A percentile compares a stretch with the other conserved stretches of the same genome.
Evolutionary conservation across 2,797 vertebrate genomes (phyloP).

Genomic region (Sitta carolinensis): DNA sequence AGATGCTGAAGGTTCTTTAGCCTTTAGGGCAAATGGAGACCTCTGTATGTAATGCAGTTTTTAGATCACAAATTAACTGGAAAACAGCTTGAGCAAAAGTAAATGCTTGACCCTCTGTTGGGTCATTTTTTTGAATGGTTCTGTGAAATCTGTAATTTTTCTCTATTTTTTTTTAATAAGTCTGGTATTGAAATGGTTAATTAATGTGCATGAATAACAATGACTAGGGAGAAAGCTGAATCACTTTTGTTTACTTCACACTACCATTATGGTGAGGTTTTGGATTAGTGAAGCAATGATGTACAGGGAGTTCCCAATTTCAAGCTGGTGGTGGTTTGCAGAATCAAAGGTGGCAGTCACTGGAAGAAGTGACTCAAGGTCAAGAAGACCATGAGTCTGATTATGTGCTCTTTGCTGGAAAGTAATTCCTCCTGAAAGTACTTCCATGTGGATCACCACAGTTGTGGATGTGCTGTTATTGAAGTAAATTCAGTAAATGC

Average conservation of each 20-base stretch:
- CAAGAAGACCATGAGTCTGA: background rate
- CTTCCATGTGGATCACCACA: background rate
- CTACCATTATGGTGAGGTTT: background rate
- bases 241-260: background rate
- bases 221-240: background rate
- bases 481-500: background rate
- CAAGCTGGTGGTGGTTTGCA: background rate
- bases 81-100: background rate
- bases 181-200: background rate
- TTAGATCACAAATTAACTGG: background rate
- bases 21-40: background rate
- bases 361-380: background rate
- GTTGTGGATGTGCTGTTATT: background rate
- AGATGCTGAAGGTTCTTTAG: background rate
- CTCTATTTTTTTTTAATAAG: background rate
- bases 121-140: background rate
- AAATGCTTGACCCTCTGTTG: background rate
- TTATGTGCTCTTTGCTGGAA: background rate
- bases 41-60: background rate
- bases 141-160: background rate
- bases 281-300: background rate
- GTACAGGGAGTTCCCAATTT: background rate
- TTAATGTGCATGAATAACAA: background rate
- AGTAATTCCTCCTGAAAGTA: background rate
- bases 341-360: background rate